Evolutionary conservation across 2,888 invertebrate species (phyloP), one percentile per base, ranked within the genome.

Genomic region (Coleophora flavipennella): DNA sequence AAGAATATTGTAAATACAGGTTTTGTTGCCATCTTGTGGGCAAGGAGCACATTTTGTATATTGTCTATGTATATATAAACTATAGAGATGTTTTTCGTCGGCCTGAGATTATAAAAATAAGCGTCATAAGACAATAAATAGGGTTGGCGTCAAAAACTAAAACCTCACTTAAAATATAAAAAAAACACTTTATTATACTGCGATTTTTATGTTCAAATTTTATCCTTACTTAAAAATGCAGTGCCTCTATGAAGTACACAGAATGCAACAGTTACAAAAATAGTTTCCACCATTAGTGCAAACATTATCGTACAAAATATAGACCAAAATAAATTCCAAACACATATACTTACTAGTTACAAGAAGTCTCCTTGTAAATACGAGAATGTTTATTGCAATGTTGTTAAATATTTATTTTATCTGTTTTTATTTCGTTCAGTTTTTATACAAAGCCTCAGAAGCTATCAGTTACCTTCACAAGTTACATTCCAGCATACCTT

Each of bases 301-400:
- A 80, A 80, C 74, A 55, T 62, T 47, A 75, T 69, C 76, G 81
- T 80, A 83, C 81, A 81, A 81, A 77, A 67, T 71, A 70, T 65
- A 81, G 80, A 83, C 81, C 81, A 83, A 80, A 78, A 74, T 60
- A 54, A 58, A 61, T 63, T 69, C 74, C 75, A 76, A 78, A 77
- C 75, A 64, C 57, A 60, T 54, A 53, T 51, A 56, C 49, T 55
- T 64, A 65, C 54, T 57, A 58, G 63, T 62, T 64, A 59, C 62
- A 60, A n/a, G n/a, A n/a, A n/a, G n/a, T n/a, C n/a, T n/a, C n/a
- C 49, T 46, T 74, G 63, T 71, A 67, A 48, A 71, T 70, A 65
- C 10, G 51, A 57, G 48, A 50, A 62, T 64, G 49, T 76, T 79
- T 72, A 78, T 77, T 70, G 59, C 53, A 68, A 20, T 67, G 74